Conservation (phyloP, 1,140 invertebrate genomes). For the Zaprionus camerounensis region DNA sequence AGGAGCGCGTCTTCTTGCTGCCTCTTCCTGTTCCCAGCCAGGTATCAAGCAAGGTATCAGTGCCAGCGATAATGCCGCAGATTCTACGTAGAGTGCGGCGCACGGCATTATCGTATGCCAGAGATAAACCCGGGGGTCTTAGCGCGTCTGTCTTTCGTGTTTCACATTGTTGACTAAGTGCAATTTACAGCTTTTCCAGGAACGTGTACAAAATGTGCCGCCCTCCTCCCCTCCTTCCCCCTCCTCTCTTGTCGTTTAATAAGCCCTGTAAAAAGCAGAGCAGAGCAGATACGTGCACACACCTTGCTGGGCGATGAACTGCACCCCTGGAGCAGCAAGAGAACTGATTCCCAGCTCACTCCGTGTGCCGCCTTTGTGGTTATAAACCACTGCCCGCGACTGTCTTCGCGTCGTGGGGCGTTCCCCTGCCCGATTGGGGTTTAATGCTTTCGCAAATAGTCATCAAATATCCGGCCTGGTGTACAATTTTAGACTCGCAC, state of each 20-base stretch:
- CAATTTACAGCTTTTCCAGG: slow-evolving; percentile 79
- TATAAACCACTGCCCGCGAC: slow-evolving; percentile 13
- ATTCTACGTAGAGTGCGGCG: slow-evolving; percentile 55
- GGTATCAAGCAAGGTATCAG: slow-evolving; percentile 45
- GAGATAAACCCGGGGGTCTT: slow-evolving; percentile 70
- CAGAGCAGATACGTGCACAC: neutral
- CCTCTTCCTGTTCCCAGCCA: slow-evolving; percentile 74
- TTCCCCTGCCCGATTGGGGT: slow-evolving; percentile 36
- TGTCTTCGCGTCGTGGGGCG: slow-evolving; percentile 26
- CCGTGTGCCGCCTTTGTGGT: slow-evolving; percentile 14
- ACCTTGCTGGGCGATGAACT: slow-evolving; percentile 14
- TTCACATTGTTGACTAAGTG: slow-evolving; percentile 70
- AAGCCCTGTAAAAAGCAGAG: slow-evolving; percentile 53
- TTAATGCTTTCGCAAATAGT: slow-evolving; percentile 77
- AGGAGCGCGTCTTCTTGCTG: slow-evolving; percentile 44
- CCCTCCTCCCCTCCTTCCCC: slow-evolving; percentile 41
- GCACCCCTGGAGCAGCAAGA: neutral
- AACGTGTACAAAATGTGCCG: slow-evolving; percentile 68
- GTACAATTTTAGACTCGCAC: slow-evolving; percentile 47
- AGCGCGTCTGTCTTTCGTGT: slow-evolving; percentile 66
- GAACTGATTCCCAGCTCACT: neutral
- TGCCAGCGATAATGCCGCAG: slow-evolving; percentile 63
- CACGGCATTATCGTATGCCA: slow-evolving; percentile 57
- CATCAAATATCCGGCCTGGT: slow-evolving; percentile 72
- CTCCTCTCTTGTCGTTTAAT: slow-evolving; percentile 49